These are phyloP conservation scores for Takifugu rubripes DNA, from an alignment of 2,797 vertebrate genomes.

Conservation along the genomic window DNA sequence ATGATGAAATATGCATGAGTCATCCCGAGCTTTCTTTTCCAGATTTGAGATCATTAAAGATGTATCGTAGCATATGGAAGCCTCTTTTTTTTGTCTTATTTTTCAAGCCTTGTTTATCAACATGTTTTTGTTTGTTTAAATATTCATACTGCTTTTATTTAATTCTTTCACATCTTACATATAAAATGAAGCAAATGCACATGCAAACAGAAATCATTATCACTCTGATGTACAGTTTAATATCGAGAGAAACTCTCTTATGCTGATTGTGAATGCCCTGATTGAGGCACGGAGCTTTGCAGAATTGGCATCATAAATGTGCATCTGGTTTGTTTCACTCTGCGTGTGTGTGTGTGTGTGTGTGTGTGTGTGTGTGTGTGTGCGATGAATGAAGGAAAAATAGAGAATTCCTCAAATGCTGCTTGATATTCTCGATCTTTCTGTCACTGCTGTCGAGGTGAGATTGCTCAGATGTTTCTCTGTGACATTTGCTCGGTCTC, in stretches of 20 bases:
- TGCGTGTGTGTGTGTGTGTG: constrained; percentile 25
- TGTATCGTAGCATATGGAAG: constrained; percentile 85
- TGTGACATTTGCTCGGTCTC: too few relatives aligned
- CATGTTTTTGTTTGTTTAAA: constrained; percentile 87
- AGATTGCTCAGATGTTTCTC: constrained; percentile 15
- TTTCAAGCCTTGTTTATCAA: constrained; percentile 86
- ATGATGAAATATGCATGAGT: constrained; percentile 84
- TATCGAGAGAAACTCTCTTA: constrained; percentile 72
- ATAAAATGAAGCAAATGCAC: constrained; percentile 82
- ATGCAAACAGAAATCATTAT: constrained; percentile 82
- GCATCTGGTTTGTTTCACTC: constrained; percentile 33
- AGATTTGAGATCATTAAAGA: constrained; percentile 86
- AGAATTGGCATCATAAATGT: constrained; percentile 43
- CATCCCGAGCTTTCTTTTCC: constrained; percentile 83
- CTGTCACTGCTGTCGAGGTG: constrained; percentile 10
- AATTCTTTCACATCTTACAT: constrained; percentile 86
- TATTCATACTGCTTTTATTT: constrained; percentile 85
- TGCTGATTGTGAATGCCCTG: constrained; percentile 80
- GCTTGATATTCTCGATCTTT: constrained; percentile 33
- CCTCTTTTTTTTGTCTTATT: constrained; percentile 79
- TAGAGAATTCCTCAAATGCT: constrained; percentile 39
- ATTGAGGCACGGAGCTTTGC: constrained; percentile 74
- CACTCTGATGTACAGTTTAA: constrained; percentile 80
- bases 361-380: constrained; percentile 5
- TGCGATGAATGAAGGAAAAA: constrained; percentile 19